Evolutionary conservation across 2,888 invertebrate genomes (phyloP), one percentile per base, ranked within the genome.

Genomic region (Drosophila cracens): DNA sequence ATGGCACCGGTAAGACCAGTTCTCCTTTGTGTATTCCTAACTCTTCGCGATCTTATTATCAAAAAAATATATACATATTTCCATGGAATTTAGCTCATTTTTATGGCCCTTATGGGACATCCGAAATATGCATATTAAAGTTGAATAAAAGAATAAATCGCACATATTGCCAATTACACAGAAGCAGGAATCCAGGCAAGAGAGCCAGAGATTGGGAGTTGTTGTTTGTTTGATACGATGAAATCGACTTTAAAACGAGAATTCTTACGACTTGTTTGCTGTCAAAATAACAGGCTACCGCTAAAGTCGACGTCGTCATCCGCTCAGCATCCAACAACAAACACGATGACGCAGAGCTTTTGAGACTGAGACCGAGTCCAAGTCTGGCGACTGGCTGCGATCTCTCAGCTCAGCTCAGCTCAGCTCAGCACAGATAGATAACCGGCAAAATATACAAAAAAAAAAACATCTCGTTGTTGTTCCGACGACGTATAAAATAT

Each of bases 401-500:
- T 48, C 51, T 38, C 63, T 65, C 49, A 43, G 56, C 51, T 29
- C 57, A 64, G 29, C 46, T 43, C 13, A 21, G 40, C 43, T n/a
- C n/a, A 43, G 21, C 31, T 56, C 53, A 36, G 33, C 65, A 61
- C 56, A 63, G 61, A 70, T 59, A 52, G 61, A 53, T 65, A 83
- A 74, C 90, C 87, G 90, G 89, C 87, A 81, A 86, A 78, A 72
- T 25, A 25, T 46, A 25, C 10, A 25, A 71, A 76, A 62, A 31
- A 43, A 25, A 31, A 27, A 38, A 18, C 21, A 46, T 7, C 8
- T 62, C 64, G 49, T 57, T 25, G 70, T 57, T 68, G 70, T 58
- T 64, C 46, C 51, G 59, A 61, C 58, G 70, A 71, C 71, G 81
- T 81, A 92, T 92, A 92, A 91, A 92, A 91, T 87, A 89, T 90